phyloP scores from a whole-genome alignment of 2,113 vertebrate genomes.

The Gymnocephalus cernua region DNA sequence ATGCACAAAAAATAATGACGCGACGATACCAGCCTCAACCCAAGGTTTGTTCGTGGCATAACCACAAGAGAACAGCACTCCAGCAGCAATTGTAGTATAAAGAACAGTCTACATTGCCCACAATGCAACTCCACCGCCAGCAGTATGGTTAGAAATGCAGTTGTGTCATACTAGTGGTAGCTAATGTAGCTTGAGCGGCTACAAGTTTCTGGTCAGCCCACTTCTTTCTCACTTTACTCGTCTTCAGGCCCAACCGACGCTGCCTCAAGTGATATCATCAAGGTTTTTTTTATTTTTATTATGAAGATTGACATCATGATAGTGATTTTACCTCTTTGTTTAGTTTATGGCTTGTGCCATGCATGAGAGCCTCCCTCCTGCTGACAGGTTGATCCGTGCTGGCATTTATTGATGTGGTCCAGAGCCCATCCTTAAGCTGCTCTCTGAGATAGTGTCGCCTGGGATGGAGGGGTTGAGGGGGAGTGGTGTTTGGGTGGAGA shows the following conservation, averaged over 20 bases:
- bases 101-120: not conserved
- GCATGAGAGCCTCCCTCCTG: constrained; percentile 11
- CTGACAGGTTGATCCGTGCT: constrained; percentile 64
- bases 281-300: not conserved
- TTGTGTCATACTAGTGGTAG: too few species aligned
- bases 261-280: not conserved
- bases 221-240: too few species aligned
- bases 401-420: constrained; percentile 60
- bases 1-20: not conserved
- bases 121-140: not conserved
- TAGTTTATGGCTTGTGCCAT: constrained; percentile 10
- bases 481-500: constrained; percentile 57
- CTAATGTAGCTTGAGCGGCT: too few species aligned
- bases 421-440: constrained; percentile 49
- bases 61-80: not conserved
- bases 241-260: too few species aligned
- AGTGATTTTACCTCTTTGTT: not conserved
- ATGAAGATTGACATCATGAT: not conserved
- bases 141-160: not conserved
- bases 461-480: constrained; percentile 46
- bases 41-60: not conserved
- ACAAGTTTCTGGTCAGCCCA: too few species aligned
- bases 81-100: not conserved
- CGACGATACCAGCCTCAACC: not conserved
- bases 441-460: constrained; percentile 52